Percentiles rank a stretch among this genome's conserved stretches.
phyloP scores from a whole-genome alignment of 2,888 invertebrate species.

The Cerceris rybyensis region DNA sequence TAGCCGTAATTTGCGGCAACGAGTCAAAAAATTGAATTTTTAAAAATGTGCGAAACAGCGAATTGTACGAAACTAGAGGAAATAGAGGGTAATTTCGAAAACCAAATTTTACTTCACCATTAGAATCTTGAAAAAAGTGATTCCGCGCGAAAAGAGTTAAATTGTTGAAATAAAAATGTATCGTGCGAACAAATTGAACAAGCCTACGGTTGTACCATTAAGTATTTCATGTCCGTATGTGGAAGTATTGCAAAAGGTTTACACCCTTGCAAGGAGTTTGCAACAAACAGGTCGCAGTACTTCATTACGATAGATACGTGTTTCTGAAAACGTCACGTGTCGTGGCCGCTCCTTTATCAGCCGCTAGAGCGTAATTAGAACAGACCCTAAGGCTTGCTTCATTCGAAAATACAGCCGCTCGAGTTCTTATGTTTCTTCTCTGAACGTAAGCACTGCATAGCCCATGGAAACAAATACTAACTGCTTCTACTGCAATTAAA shows the following conservation, averaged over 20 bases:
- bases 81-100: no score
- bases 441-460: conserved; percentile 21
- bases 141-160: no score
- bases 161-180: no score
- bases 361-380: conserved; percentile 69
- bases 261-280: conserved; percentile 35
- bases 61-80: no score
- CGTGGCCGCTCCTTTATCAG: conserved; percentile 57
- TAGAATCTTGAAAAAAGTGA: no score
- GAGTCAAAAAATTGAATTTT: no score
- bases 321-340: conserved; percentile 57
- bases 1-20: no score
- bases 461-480: conserved; percentile 18
- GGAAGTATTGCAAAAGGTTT: conserved; percentile 41
- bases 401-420: conserved; percentile 41
- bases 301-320: conserved; percentile 68
- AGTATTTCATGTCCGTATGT: not conserved
- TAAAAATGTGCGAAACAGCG: no score
- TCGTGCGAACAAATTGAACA: no score
- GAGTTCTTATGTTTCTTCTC: conserved; percentile 19
- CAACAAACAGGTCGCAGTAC: conserved; percentile 45
- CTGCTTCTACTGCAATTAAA: conserved; percentile 29
- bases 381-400: conserved; percentile 59
- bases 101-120: no score
- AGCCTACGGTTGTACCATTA: not conserved